A percentile compares a stretch with the other conserved stretches of the same genome.
Evolutionary conservation across 2,888 invertebrate genomes (phyloP).

Genomic region (Patella caerulea): DNA sequence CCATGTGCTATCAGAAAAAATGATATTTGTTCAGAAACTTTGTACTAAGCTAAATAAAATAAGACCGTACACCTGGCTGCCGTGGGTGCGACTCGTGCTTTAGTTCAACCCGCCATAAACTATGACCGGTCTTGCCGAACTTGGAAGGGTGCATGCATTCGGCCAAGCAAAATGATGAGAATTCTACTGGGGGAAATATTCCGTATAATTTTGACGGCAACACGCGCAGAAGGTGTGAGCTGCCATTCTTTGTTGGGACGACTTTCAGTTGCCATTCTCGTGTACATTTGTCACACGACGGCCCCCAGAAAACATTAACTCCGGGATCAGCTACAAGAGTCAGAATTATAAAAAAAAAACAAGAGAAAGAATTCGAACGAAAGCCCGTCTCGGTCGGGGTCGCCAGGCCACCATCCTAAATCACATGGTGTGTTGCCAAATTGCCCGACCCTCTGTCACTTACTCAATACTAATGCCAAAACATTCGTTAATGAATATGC

Average conservation of each 20-base stretch:
- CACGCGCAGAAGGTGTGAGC: not conserved
- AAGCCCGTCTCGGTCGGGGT: not conserved
- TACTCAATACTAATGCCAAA: not conserved
- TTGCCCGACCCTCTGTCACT: not conserved
- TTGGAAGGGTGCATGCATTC: no score
- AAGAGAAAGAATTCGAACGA: not conserved
- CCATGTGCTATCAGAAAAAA: no score
- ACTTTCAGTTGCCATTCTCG: not conserved
- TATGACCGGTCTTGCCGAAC: no score
- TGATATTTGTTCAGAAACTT: no score
- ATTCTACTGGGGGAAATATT: conserved; percentile 1
- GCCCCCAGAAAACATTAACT: not conserved
- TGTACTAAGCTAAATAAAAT: no score
- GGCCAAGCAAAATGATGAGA: not conserved
- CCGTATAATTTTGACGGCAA: not conserved
- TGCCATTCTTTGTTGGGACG: not conserved
- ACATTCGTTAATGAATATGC: conserved; percentile 7
- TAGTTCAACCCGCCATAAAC: no score
- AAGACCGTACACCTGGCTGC: no score
- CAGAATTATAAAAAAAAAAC: not conserved
- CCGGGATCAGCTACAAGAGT: not conserved
- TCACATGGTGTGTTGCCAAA: not conserved
- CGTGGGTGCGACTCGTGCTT: no score
- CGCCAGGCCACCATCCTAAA: conserved; percentile 4
- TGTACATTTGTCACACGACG: not conserved